A percentile compares a stretch with the other conserved stretches of the same genome.
phyloP scores from a whole-genome alignment of 1,140 invertebrate genomes.

The Diorhabda carinulata region DNA sequence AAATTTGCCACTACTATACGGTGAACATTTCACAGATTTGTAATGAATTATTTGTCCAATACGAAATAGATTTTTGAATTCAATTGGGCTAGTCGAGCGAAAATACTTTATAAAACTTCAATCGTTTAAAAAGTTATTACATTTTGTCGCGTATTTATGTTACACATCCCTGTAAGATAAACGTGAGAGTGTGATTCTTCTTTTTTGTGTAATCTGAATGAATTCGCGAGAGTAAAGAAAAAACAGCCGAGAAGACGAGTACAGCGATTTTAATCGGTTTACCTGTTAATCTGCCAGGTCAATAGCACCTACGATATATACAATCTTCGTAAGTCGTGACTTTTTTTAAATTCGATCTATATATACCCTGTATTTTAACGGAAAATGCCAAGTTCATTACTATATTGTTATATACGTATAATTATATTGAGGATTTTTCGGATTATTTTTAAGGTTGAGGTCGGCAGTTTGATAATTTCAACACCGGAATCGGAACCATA shows the following conservation, averaged over 20 bases:
- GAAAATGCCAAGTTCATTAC: neutral
- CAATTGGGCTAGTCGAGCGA: too few relatives aligned
- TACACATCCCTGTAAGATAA: too few relatives aligned
- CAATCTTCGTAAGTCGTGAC: conserved; percentile 35
- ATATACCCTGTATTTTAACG: conserved; percentile 20
- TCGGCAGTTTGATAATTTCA: too few relatives aligned
- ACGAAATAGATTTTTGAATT: too few relatives aligned
- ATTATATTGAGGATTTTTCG: neutral
- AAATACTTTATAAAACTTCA: too few relatives aligned
- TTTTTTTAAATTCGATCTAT: conserved; percentile 32
- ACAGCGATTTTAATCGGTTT: conserved; percentile 44
- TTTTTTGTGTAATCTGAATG: neutral
- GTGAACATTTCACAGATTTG: too few relatives aligned
- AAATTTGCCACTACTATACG: too few relatives aligned
- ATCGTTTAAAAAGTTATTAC: too few relatives aligned
- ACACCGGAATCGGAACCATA: too few relatives aligned
- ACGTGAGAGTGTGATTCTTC: conserved; percentile 1
- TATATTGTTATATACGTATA: neutral
- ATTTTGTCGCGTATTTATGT: too few relatives aligned
- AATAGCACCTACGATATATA: conserved; percentile 37
- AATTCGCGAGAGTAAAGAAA: neutral
- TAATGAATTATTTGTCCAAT: too few relatives aligned
- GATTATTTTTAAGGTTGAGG: too few relatives aligned
- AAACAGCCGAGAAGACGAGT: neutral
- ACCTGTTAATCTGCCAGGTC: conserved; percentile 43